Base-by-base conservation (phyloP, 2,113 vertebrate species). In the Isurus oxyrinchus region DNA sequence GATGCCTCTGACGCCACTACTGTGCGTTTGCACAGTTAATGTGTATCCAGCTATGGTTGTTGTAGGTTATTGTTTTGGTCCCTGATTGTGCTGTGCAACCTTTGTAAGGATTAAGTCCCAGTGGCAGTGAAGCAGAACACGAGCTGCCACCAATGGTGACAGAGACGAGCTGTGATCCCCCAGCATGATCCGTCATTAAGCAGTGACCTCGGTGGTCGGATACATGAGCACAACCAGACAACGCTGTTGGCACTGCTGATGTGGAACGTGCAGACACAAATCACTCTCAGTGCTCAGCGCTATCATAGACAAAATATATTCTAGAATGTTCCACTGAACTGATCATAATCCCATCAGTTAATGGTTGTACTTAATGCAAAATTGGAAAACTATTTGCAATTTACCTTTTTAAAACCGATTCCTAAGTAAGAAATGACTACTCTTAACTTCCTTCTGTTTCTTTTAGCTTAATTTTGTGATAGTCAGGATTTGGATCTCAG, bases 101-200 rank as follows among this genome's bases (percentile, higher is more conserved):
- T 94, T 94, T 94, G 16, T 61, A 40, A 63, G 35, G 90, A 94
- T 94, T 94, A 94, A 44, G 61, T 94, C 59, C 35, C 90, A 40
- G 90, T 63, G n/a, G 59, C 90, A 66, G 90, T 63, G 90, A 94
- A 40, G 88, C 88, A 59, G 55, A 91, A 61, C 88, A 55, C 35
- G 90, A 94, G 90, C 90, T 66, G 90, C 59, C 90, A 94, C 59
- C 59, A 40, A 66, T 94, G 57, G 90, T 94, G 90, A 94, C 90
- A 94, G 90, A 66, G 90, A 94, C 59, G n/a, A 63, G 90, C 59
- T 63, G 90, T 94, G 90, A 94, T 94, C 90, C 59, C 88, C 90
- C 90, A 94, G 90, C 90, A 94, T 63, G 90, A 40, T 94, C 90
- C 14, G 3, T 94, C 90, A 94, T 94, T 94, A 94, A 63, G 40